Evolutionary conservation across 2,113 vertebrate genomes (phyloP).

Genomic region (Oostethus manadensis): DNA sequence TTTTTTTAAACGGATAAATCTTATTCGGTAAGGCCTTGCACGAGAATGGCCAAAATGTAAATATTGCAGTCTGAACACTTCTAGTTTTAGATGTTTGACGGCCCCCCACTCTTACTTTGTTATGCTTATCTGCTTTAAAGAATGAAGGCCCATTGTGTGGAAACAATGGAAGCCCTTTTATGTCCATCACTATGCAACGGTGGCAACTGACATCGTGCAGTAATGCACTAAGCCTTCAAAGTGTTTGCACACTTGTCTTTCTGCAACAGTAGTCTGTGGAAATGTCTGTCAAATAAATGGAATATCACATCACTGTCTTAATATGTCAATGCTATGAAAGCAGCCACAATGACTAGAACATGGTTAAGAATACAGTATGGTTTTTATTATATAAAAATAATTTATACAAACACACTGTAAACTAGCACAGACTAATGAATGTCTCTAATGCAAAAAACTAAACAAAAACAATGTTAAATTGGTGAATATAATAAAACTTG

Average conservation of each 20-base stretch:
- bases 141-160: slow-evolving; percentile 64
- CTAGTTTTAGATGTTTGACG: slow-evolving; percentile 64
- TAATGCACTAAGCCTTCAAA: slow-evolving; percentile 76
- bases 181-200: slow-evolving; percentile 84
- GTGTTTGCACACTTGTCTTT: slow-evolving; percentile 59
- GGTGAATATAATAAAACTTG: too few species aligned
- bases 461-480: too few species aligned
- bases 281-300: too few species aligned
- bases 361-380: too few species aligned
- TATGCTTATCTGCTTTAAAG: slow-evolving; percentile 68
- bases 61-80: slow-evolving; percentile 66
- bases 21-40: slow-evolving; percentile 45
- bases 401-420: too few species aligned
- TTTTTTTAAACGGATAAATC: slow-evolving; percentile 48
- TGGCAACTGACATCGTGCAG: slow-evolving; percentile 72
- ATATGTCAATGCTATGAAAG: too few species aligned
- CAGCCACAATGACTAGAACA: too few species aligned
- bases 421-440: too few species aligned
- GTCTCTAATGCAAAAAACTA: too few species aligned
- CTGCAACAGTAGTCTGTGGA: not conserved
- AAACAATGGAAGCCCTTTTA: slow-evolving; percentile 67
- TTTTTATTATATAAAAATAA: too few species aligned
- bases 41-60: slow-evolving; percentile 59
- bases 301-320: too few species aligned
- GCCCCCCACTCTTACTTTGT: slow-evolving; percentile 75